A percentile compares a stretch with the other conserved stretches of the same genome.
Evolutionary conservation across 1,140 invertebrate species (phyloP).

Genomic region (Euura lappo): DNA sequence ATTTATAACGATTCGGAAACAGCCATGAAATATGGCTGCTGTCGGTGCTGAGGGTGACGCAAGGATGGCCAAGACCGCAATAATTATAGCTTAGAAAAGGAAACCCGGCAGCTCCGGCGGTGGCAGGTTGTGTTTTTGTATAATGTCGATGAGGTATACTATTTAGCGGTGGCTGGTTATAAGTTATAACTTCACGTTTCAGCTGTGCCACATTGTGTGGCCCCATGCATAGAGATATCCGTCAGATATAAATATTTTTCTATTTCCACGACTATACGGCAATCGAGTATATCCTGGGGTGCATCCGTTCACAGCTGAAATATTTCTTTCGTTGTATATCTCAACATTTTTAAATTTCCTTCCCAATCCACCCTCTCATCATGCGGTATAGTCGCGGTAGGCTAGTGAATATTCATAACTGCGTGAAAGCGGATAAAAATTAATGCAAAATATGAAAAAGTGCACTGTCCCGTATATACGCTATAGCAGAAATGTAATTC

Average conservation of each 20-base stretch:
- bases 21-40: neutral
- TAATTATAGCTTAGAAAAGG: constrained; percentile 13
- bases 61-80: constrained; percentile 6
- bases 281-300: neutral
- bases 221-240: constrained; percentile 3
- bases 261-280: neutral
- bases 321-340: neutral
- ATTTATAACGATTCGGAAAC: neutral
- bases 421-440: too few relatives aligned
- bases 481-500: too few relatives aligned
- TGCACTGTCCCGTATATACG: too few relatives aligned
- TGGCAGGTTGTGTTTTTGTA: constrained; percentile 4
- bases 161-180: neutral
- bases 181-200: neutral
- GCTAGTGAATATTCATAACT: too few relatives aligned
- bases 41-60: constrained; percentile 3
- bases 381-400: too few relatives aligned
- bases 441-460: too few relatives aligned
- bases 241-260: neutral
- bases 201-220: constrained; percentile 1
- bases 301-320: neutral
- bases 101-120: constrained; percentile 6
- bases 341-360: neutral
- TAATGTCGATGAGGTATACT: neutral
- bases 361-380: neutral